A percentile compares a stretch with the other conserved stretches of the same genome.
Evolutionary conservation across 2,888 invertebrate species (phyloP).

Genomic region (Noctuana brunneofusca): DNA sequence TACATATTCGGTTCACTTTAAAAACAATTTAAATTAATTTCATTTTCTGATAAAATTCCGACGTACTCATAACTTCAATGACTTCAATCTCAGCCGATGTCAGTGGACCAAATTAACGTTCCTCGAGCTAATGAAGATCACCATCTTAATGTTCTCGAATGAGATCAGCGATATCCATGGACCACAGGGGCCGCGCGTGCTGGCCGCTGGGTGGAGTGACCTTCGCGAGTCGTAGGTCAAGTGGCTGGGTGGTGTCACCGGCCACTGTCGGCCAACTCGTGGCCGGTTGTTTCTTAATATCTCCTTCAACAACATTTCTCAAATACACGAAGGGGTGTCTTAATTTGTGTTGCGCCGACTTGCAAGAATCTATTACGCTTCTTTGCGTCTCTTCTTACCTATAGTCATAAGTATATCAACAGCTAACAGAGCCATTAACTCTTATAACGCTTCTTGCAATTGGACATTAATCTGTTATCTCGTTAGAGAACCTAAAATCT

Average conservation of each 20-base stretch:
- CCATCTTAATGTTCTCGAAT: slow-evolving; percentile 3
- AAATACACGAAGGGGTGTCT: too few relatives aligned
- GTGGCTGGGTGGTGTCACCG: not conserved
- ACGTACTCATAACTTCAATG: not conserved
- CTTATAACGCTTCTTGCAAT: too few relatives aligned
- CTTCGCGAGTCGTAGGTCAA: not conserved
- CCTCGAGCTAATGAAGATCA: slow-evolving; percentile 9
- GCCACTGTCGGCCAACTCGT: not conserved
- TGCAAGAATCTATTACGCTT: too few relatives aligned
- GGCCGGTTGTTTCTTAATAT: not conserved
- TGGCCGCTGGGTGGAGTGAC: not conserved
- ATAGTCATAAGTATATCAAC: too few relatives aligned
- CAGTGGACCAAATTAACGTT: not conserved
- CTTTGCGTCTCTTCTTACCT: too few relatives aligned
- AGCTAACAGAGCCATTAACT: too few relatives aligned
- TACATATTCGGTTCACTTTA: too few relatives aligned
- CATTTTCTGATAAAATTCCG: not conserved
- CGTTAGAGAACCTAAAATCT: too few relatives aligned
- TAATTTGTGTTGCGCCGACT: too few relatives aligned
- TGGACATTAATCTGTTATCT: too few relatives aligned
- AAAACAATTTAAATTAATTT: not conserved
- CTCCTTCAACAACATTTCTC: not conserved
- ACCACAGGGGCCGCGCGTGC: not conserved
- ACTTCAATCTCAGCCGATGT: not conserved
- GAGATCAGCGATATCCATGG: slow-evolving; percentile 5